A percentile compares a stretch with the other conserved stretches of the same genome.
These are phyloP conservation scores for Procambarus clarkii DNA, from an alignment of 1,140 invertebrate species.

Conservation along the genomic window DNA sequence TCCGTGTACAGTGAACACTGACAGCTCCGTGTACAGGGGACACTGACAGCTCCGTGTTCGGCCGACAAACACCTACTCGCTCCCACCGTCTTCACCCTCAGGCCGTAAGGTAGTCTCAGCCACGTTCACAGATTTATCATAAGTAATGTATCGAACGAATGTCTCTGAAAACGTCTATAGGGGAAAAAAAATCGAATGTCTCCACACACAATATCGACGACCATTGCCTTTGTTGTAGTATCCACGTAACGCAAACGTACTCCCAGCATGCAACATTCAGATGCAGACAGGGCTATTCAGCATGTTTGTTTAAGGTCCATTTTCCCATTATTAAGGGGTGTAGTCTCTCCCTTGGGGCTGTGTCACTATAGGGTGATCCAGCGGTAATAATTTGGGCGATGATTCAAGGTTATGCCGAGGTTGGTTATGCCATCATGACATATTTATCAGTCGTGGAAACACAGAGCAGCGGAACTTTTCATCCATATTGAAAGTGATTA, in stretches of 20 bases:
- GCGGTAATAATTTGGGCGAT: constrained; percentile 18
- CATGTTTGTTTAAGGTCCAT: constrained; percentile 10
- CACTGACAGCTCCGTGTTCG: too few species aligned
- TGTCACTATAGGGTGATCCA: not conserved
- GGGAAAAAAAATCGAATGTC: not conserved
- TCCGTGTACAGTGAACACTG: too few species aligned
- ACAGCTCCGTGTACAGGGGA: too few species aligned
- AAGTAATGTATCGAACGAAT: not conserved
- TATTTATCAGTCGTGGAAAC: constrained; percentile 43
- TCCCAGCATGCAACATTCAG: constrained; percentile 53
- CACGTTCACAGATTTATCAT: not conserved
- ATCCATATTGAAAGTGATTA: constrained; percentile 30
- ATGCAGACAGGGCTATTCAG: constrained; percentile 5
- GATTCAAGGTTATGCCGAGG: constrained; percentile 59
- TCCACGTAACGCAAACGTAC: constrained; percentile 45
- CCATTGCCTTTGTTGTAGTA: constrained; percentile 52
- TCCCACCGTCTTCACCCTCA: not conserved
- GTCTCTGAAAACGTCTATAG: not conserved
- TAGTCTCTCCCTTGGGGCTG: not conserved
- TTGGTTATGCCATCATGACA: constrained; percentile 39
- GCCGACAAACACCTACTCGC: not conserved
- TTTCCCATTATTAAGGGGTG: not conserved
- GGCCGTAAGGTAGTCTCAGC: not conserved
- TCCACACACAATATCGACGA: constrained; percentile 24
- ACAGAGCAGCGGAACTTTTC: constrained; percentile 10